Evolutionary conservation across 2,113 vertebrate species (phyloP).

Genomic region (Pelecanoides urinatrix): DNA sequence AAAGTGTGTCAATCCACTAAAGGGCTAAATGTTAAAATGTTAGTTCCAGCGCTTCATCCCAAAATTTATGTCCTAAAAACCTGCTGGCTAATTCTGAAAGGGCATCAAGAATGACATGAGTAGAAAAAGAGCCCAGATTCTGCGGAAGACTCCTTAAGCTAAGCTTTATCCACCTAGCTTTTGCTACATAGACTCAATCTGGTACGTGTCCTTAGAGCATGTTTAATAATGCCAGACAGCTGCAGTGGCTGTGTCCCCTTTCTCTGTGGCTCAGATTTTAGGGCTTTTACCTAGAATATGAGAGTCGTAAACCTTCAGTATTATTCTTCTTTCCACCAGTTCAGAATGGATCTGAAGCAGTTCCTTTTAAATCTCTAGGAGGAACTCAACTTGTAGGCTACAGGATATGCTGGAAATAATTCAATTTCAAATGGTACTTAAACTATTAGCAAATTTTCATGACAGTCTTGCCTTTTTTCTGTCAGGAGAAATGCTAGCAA

Average conservation of each 20-base stretch:
- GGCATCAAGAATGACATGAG: not conserved
- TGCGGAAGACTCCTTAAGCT: not conserved
- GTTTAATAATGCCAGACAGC: not conserved
- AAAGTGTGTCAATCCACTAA: not conserved
- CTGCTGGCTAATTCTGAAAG: not conserved
- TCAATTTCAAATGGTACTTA: not conserved
- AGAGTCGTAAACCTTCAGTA: not conserved
- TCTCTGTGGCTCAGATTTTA: not conserved
- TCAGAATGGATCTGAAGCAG: not conserved
- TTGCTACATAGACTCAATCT: not conserved
- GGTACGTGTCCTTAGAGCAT: fast-evolving
- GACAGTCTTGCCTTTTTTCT: not conserved
- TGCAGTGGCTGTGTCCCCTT: not conserved
- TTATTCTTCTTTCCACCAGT: not conserved
- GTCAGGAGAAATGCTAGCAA: not conserved
- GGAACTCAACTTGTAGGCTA: not conserved
- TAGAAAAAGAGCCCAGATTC: not conserved
- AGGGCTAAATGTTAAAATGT: not conserved
- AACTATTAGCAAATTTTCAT: not conserved
- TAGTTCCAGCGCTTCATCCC: not conserved
- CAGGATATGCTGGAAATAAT: not conserved
- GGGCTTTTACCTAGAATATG: not conserved
- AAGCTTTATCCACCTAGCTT: not conserved
- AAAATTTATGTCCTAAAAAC: not conserved
- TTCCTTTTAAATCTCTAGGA: not conserved